Evolutionary conservation across 2,113 vertebrate species (phyloP).

Genomic region (Myanophis thanlyinensis): DNA sequence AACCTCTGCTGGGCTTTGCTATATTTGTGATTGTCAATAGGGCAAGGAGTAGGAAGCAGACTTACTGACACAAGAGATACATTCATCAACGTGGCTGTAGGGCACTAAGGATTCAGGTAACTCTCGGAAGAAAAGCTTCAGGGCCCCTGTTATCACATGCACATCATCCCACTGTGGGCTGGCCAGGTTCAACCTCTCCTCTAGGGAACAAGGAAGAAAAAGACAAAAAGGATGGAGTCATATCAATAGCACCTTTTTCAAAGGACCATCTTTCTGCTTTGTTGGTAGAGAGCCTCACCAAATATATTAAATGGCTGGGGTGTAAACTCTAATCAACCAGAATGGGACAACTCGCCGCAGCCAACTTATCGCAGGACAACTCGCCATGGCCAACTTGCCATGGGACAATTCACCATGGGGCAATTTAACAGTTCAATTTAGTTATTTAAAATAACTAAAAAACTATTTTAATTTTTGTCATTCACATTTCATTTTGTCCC

Average conservation of each 20-base stretch:
- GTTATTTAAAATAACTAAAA: too few relatives aligned
- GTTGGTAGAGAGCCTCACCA: background rate
- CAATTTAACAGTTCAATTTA: too few relatives aligned
- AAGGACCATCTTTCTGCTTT: background rate
- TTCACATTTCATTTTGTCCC: too few relatives aligned
- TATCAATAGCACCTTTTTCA: background rate
- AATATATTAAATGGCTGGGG: background rate
- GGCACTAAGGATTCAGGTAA: conserved; percentile 88
- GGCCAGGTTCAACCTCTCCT: conserved; percentile 84
- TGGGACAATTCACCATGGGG: too few relatives aligned
- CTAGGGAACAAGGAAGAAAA: conserved; percentile 51
- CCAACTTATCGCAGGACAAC: background rate
- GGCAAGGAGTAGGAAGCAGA: conserved; percentile 18
- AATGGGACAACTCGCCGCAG: background rate
- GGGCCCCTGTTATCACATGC: conserved; percentile 87
- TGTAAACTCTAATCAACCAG: background rate
- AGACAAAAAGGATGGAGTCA: background rate
- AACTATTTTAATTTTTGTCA: too few relatives aligned
- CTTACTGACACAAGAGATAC: conserved; percentile 80
- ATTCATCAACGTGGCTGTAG: conserved; percentile 72
- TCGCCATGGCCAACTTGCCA: too few relatives aligned
- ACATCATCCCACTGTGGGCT: conserved; percentile 87
- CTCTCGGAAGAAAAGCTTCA: conserved; percentile 93
- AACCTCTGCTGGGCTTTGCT: background rate
- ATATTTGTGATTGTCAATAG: background rate